Evolutionary conservation across 2,797 vertebrate genomes (phyloP), one percentile per base, ranked within the genome.

Genomic region (Amniataba percoides): DNA sequence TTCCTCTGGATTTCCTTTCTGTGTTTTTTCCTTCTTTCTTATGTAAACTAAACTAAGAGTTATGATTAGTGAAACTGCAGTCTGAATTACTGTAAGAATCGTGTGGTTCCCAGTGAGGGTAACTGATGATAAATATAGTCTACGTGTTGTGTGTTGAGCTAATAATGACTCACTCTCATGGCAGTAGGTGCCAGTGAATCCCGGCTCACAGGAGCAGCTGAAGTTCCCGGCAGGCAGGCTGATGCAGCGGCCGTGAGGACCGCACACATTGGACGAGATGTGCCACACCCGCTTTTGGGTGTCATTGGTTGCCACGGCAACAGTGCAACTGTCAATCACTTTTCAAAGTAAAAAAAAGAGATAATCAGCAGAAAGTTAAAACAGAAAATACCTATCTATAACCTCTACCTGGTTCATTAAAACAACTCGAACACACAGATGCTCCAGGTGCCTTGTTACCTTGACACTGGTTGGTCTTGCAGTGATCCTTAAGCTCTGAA

Each of bases 311-410:
- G 95, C 96, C 40, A 96, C 93, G 7, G 97, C 96, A 23, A 98
- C 93, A 0, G 97, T 97, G 80, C 98, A 99, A 87, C 98, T 96
- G 87, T 99, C 98, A 78, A 99, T 97, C 87, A 97, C 98, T 99
- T 78, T 1, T 16, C 3, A 58, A 19, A 15, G 1, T 2, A 15
- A 45, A 71, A 48, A 63, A 53, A 27, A 45, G 4, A 49, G 8
- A 34, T 0, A 21, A 51, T 72, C 11, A 84, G 67, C 19, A 19
- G 13, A 43, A 1, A 46, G 1, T 19, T 57, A 5, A 3, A 51
- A 43, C 10, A 18, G 8, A 45, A 48, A 45, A 3, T 7, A 1
- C 34, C 1, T 19, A 25, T 40, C 14, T 25, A 1, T 27, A 18
- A 18, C 25, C 19, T 27, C 5, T 7, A 25, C 5, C 0, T 1